Evolutionary conservation across 1,140 invertebrate genomes (phyloP).

Genomic region (Ceratosolen fusciceps): DNA sequence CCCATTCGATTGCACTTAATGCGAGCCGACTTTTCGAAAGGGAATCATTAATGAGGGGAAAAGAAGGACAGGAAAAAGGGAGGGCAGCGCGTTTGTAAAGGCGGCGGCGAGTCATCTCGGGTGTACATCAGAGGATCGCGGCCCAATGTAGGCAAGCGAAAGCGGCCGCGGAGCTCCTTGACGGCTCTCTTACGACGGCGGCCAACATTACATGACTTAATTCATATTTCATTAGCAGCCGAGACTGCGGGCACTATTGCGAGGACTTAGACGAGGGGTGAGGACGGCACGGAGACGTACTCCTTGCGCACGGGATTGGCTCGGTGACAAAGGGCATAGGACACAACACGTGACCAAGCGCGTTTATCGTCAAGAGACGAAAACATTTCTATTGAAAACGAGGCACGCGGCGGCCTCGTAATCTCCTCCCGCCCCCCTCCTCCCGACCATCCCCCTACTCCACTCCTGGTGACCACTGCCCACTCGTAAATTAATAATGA

Average conservation of each 20-base stretch:
- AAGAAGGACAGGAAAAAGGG: not conserved
- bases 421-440: too few relatives aligned
- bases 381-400: not conserved
- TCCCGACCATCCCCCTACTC: not conserved
- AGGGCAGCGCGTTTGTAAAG: too few relatives aligned
- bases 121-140: too few relatives aligned
- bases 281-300: too few relatives aligned
- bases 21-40: not conserved
- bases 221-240: not conserved
- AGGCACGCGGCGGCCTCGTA: too few relatives aligned
- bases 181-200: not conserved
- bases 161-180: not conserved
- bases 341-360: too few relatives aligned
- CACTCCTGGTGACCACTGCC: not conserved
- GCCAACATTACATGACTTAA: not conserved
- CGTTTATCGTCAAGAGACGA: too few relatives aligned
- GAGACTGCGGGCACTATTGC: too few relatives aligned
- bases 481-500: not conserved
- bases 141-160: too few relatives aligned
- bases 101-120: too few relatives aligned
- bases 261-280: not conserved
- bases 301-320: too few relatives aligned
- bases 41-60: not conserved
- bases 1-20: not conserved
- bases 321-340: too few relatives aligned